A percentile compares a stretch with the other conserved stretches of the same genome.
Conservation (phyloP, 2,113 vertebrate species). For the Craseonycteris thonglongyai region DNA sequence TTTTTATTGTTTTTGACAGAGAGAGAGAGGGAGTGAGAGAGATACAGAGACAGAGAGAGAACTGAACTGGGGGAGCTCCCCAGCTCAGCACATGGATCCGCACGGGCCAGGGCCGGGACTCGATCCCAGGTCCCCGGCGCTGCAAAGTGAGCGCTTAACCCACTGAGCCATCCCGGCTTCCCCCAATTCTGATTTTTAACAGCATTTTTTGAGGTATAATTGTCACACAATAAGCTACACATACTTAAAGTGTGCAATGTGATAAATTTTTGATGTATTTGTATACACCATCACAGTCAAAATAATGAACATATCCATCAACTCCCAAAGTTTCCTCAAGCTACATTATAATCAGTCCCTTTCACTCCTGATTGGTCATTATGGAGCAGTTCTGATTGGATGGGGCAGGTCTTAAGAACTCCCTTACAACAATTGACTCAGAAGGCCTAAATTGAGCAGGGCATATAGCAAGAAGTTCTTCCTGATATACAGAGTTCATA, state of each 20-base stretch:
- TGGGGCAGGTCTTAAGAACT: neutral
- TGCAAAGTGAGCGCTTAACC: no score
- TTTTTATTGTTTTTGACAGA: no score
- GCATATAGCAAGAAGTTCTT: neutral
- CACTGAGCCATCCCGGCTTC: no score
- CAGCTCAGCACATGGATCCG: no score
- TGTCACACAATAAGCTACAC: neutral
- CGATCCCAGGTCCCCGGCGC: no score
- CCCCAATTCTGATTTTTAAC: no score
- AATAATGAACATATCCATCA: neutral
- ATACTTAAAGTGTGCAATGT: neutral
- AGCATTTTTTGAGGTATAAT: neutral
- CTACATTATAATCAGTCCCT: neutral
- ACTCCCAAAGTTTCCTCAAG: neutral
- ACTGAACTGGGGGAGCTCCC: no score
- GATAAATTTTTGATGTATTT: neutral
- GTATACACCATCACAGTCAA: neutral
- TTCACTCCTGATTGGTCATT: neutral
- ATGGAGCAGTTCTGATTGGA: neutral
- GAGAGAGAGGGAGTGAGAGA: no score
- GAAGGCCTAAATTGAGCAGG: neutral
- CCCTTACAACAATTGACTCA: neutral
- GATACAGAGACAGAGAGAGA: no score
- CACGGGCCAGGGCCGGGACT: no score
- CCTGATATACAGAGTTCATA: neutral